Evolutionary conservation across 2,888 invertebrate species (phyloP), one percentile per base, ranked within the genome.

Genomic region (Scrobipalpa atriplicella): DNA sequence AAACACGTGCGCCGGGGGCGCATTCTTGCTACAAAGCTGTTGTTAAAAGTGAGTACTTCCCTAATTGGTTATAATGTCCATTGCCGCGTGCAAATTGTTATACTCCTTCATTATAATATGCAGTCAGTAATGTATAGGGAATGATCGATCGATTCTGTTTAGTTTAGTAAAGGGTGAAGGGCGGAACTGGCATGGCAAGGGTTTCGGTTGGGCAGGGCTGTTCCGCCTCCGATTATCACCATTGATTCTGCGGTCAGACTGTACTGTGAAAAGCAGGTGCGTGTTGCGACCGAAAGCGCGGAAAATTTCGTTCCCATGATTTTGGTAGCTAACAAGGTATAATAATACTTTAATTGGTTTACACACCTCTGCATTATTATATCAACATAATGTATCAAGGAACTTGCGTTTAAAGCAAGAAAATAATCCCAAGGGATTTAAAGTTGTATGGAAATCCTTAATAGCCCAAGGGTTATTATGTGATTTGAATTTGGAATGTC

Each of bases 221-320:
- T 86, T 85, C 81, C 81, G 78, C 73, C 69, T 75, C 71, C 84
- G 86, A 91, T 92, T 92, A 92, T 92, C 92, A 82, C 92, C 87
- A 91, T 92, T 90, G 89, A 90, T 86, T 90, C 86, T 88, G 92
- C 69, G 91, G 92, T 91, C 74, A 70, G 64, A 70, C 70, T 74
- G 70, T 73, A 76, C 75, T 74, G 73, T 73, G 75, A 72, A 81
- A 78, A 70, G 68, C 89, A 89, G 89, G 89, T 89, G 90, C 74
- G 73, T 69, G 52, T 70, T 73, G 5, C 18, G 16, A 52, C 47
- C n/a, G 19, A 58, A 54, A 61, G 58, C n/a, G 8, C 18, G 39
- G 36, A 62, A 43, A 47, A 58, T 36, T 54, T 19, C 21, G 54
- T 68, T 68, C 66, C 66, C 66, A 68, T 66, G 56, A 62, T 62